Percentiles rank a stretch among this genome's conserved stretches.
These are phyloP conservation scores for Amphiprion clarkii DNA, from an alignment of 2,797 vertebrate genomes.

Conservation along the genomic window DNA sequence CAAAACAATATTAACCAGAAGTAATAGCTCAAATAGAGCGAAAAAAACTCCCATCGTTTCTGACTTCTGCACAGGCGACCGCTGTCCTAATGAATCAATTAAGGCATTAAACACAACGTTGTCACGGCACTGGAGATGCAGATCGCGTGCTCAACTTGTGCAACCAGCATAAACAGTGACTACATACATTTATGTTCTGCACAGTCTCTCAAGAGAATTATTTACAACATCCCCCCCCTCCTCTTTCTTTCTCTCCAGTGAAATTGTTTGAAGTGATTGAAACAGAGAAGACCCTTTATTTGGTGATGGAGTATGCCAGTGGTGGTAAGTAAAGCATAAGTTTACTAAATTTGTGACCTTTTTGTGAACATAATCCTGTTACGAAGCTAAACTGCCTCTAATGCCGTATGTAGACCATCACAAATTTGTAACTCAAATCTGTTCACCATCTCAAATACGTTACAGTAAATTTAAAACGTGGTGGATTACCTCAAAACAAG, in stretches of 20 bases:
- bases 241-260: conserved; percentile 74
- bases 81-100: too few species aligned
- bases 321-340: conserved; percentile 88
- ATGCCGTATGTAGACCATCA: conserved; percentile 7
- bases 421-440: neutral
- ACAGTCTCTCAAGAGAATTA: too few species aligned
- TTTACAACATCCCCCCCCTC: too few species aligned
- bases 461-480: neutral
- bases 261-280: conserved; percentile 98
- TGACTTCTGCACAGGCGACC: too few species aligned
- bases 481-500: neutral
- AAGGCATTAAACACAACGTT: too few species aligned
- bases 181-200: too few species aligned
- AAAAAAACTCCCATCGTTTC: too few species aligned
- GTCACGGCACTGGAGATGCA: too few species aligned
- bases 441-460: neutral
- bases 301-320: conserved; percentile 98
- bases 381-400: neutral
- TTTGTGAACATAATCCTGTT: neutral
- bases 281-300: conserved; percentile 97
- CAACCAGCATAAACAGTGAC: too few species aligned
- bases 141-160: too few species aligned
- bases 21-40: too few species aligned
- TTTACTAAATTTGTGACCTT: conserved; percentile 8
- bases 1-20: too few species aligned